Base-by-base conservation (phyloP, 2,888 invertebrate species). In the Trichopoda pennipes region DNA sequence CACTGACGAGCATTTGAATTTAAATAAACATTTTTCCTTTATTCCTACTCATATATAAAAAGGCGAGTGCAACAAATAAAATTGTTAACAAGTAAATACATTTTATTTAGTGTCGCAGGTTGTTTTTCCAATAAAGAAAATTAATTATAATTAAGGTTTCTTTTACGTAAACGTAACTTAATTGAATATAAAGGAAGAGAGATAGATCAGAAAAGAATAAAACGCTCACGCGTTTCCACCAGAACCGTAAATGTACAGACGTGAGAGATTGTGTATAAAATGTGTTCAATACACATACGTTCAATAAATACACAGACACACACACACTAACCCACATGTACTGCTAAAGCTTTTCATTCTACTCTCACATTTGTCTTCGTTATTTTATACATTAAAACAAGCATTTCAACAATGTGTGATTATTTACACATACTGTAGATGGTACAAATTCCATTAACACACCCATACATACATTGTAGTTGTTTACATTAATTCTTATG, bases 91-190 rank as follows among this genome's bases (percentile, higher is more conserved):
- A 38, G 28, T 12, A 12, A 38, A 75, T 42, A 44, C n/a, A 66
- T 28, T 55, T 74, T 21, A 64, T 56, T 38, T 61, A 35, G 53
- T n/a, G 61, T 42, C 49, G 28, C 17, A 35, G 44, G 21, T 47
- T 56, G 49, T 72, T 78, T 58, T 72, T 72, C 51, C 58, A 53
- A 70, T 28, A 28, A 28, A 28, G 7, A 4, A 28, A 7, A 73
- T 75, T 32, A 78, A 81, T 63, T 55, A 81, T 78, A 78, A 78
- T 77, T 78, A 78, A 78, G 74, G 47, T 70, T 70, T 47, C 58
- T 64, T 69, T 70, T 74, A 70, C 58, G 64, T 28, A 56, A 47
- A 63, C 19, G 38, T 60, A 70, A 21, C 21, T 32, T 66, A 68
- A 81, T 74, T 68, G 32, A 53, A 66, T 66, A 53, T 19, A 63